A percentile compares a stretch with the other conserved stretches of the same genome.
phyloP scores from a whole-genome alignment of 2,797 vertebrate genomes.

The Peromyscus eremicus region DNA sequence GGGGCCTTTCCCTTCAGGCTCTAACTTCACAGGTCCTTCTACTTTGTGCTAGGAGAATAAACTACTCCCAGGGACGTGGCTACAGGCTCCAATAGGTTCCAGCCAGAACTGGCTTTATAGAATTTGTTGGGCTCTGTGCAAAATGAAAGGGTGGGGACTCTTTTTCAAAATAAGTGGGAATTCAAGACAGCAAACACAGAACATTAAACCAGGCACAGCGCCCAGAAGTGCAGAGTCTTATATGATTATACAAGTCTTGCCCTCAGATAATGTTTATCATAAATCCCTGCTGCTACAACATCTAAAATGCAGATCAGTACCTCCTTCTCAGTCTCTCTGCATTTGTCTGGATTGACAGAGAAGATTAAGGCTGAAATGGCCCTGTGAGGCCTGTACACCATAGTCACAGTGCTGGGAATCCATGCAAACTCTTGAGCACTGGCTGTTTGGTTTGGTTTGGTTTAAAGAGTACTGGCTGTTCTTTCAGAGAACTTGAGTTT shows the following conservation, averaged over 20 bases:
- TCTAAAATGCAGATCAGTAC: conserved; percentile 17
- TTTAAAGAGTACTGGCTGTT: not conserved
- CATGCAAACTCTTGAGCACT: not conserved
- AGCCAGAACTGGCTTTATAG: conserved; percentile 33
- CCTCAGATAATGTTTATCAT: conserved; percentile 44
- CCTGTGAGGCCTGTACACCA: conserved; percentile 27
- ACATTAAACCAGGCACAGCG: conserved; percentile 33
- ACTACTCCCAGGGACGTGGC: conserved; percentile 24
- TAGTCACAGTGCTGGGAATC: conserved; percentile 1
- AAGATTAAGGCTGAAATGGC: conserved; percentile 6
- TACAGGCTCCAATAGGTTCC: not conserved
- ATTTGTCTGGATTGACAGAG: conserved; percentile 28
- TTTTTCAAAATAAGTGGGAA: conserved; percentile 47
- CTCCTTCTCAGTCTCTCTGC: not conserved
- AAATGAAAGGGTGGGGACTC: conserved; percentile 32
- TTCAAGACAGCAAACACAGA: conserved; percentile 29
- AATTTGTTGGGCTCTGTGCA: conserved; percentile 8
- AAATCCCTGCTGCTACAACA: conserved; percentile 36
- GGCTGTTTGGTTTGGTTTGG: not conserved
- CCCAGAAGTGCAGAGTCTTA: not conserved
- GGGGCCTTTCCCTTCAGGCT: conserved; percentile 33
- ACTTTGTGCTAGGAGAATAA: conserved; percentile 61
- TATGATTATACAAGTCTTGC: conserved; percentile 3
- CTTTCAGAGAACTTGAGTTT: not conserved
- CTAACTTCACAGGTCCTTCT: conserved; percentile 55